Evolutionary conservation across 2,113 vertebrate genomes (phyloP), one percentile per base, ranked within the genome.

Genomic region (Etheostoma cragini): DNA sequence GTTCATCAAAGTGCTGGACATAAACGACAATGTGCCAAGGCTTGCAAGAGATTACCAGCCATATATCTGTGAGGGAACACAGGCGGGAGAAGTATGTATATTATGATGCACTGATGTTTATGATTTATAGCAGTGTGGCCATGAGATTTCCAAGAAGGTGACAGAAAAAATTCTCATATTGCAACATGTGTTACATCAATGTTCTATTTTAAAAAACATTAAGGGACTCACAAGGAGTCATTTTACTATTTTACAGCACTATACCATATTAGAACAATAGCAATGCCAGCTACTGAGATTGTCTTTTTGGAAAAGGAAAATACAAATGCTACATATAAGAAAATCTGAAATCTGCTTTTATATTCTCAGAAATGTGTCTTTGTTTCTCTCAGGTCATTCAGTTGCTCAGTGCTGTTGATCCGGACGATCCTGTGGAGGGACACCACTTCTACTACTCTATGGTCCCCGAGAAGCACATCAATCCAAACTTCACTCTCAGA

Each of bases 11-110:
- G 95, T 99, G 87, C 95, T 97, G 2, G 94, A 99, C 89, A 87
- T 98, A 81, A 99, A 99, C 82, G 98, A 99, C 79, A 94, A 99
- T 54, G 93, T 95, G 69, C 98, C 98, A 24, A 94, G 95, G 90
- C 96, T 99, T 2, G 88, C 96, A 12, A 91, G 94, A 82, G 85
- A 94, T 72, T 98, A 98, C 88, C 95, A 96, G 89, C 97, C 95
- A n/a, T 98, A 95, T 70, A 96, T 99, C 78, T 99, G 98, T 91
- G 97, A 99, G 94, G 97, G 96, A 74, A 92, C 95, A 33, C 93
- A 91, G 76, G 84, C 94, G 61, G 97, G 96, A 53, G 94, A 98
- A 95, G 98, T 99, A 83, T 71, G 89, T 81, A 82, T 81, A 84
- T 85, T 73, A 82, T 85, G 85, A 80, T 69, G 56, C 76, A 19